Base-by-base conservation (phyloP, 2,888 invertebrate species). In the Volucella bombylans region DNA sequence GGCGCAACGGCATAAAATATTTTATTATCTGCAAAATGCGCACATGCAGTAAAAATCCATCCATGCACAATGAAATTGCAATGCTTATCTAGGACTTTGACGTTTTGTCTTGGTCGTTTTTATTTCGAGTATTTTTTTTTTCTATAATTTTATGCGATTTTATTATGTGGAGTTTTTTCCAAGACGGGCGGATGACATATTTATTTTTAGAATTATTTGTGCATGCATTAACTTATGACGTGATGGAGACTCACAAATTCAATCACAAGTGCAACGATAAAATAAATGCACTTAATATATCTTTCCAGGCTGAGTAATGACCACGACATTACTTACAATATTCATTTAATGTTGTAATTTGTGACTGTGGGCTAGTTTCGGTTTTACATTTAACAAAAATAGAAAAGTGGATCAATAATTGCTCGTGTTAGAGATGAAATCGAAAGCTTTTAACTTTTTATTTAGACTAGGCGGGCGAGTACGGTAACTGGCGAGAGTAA, bases 1-100 rank as follows among this genome's bases (percentile, higher is more conserved):
- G 55, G 64, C n/a, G 18, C 49, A 49, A 31, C 62, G 64, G 64
- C n/a, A 47, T 41, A 49, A 31, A 55, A 47, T 45, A 12, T 62
- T 62, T n/a, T 62, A 62, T 38, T 72, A 72, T 72, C 54, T 62
- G 59, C 45, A 65, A 65, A 59, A 11, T 57, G 64, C 65, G 49
- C 31, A 50, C 31, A 45, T 41, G 74, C n/a, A 49, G 14, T 55
- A 54, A 38, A 55, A 54, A 49, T 55, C n/a, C 55, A 49, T 55
- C 8, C 55, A 23, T 57, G 14, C 49, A 65, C 50, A 62, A 72
- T 61, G 45, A 61, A 68, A 69, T 45, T 65, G 59, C 74, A 67
- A 57, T 65, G 45, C 61, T 72, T 65, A 74, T 74, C 74, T 74
- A 67, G 59, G 59, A 67, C 65, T 74, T 65, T 74, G 74, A 59